A percentile compares a stretch with the other conserved stretches of the same genome.
Evolutionary conservation across 1,140 invertebrate genomes (phyloP).

Genomic region (Brachystomella parvula): DNA sequence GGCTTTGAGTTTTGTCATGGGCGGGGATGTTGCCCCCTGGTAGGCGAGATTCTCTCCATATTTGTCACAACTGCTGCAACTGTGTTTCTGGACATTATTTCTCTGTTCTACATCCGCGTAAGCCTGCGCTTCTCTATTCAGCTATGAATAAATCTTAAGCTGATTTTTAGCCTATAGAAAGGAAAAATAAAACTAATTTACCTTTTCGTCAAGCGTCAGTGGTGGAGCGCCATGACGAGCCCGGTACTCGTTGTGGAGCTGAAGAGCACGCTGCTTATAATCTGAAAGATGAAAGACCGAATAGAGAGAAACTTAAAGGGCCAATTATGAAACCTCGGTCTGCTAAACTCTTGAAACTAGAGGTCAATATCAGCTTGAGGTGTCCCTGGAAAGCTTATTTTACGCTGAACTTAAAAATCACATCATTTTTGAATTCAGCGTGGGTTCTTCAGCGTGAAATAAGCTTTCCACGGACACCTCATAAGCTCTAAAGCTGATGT

Average conservation of each 20-base stretch:
- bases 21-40: background rate
- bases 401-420: too few species aligned
- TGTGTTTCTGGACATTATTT: constrained; percentile 11
- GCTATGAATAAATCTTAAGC: background rate
- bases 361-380: too few species aligned
- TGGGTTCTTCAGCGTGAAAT: too few species aligned
- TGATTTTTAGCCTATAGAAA: background rate
- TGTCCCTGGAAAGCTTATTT: too few species aligned
- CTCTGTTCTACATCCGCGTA: background rate
- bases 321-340: too few species aligned
- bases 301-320: constrained; percentile 14
- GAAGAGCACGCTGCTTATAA: background rate
- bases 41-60: constrained; percentile 16
- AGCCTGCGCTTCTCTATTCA: constrained; percentile 10
- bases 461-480: too few species aligned
- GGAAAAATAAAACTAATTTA: background rate
- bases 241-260: constrained; percentile 3
- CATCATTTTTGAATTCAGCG: too few species aligned
- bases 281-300: background rate
- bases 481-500: too few species aligned
- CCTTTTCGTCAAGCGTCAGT: background rate
- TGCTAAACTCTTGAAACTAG: too few species aligned
- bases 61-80: constrained; percentile 8
- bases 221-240: constrained; percentile 6
- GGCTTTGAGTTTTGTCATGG: background rate